Conservation (phyloP, 2,888 invertebrate genomes). For the Sceliomorpha sp. region DNA sequence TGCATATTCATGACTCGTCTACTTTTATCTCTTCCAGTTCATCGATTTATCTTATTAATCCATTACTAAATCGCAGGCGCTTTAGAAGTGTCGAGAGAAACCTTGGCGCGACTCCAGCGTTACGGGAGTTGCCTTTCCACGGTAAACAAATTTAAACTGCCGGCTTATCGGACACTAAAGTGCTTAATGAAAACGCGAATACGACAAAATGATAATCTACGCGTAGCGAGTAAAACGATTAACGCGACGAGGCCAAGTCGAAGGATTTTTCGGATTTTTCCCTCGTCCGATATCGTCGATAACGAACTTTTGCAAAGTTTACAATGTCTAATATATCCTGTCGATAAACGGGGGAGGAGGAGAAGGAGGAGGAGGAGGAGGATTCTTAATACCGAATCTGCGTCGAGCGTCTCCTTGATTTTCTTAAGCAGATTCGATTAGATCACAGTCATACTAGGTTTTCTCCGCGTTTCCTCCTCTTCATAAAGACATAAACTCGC, state of each 20-base stretch:
- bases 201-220: slow-evolving; percentile 22
- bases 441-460: no score
- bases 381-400: no score
- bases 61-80: slow-evolving; percentile 50
- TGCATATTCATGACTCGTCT: slow-evolving; percentile 52
- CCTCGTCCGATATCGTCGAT: no score
- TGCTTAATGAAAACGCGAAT: slow-evolving; percentile 29
- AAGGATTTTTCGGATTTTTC: no score
- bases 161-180: slow-evolving; percentile 39
- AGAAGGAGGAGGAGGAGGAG: no score
- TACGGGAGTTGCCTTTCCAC: slow-evolving; percentile 28
- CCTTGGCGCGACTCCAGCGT: slow-evolving; percentile 41
- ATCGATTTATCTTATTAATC: slow-evolving; percentile 51
- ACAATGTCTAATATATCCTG: no score
- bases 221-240: neutral
- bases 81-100: slow-evolving; percentile 32
- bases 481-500: no score
- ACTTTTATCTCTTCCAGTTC: slow-evolving; percentile 41
- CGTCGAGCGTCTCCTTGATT: no score
- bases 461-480: no score
- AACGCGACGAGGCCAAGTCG: neutral
- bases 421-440: no score
- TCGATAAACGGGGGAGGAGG: no score
- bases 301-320: no score
- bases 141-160: slow-evolving; percentile 39